Evolutionary conservation across 2,888 invertebrate genomes (phyloP).

Genomic region (Pomacea canaliculata): DNA sequence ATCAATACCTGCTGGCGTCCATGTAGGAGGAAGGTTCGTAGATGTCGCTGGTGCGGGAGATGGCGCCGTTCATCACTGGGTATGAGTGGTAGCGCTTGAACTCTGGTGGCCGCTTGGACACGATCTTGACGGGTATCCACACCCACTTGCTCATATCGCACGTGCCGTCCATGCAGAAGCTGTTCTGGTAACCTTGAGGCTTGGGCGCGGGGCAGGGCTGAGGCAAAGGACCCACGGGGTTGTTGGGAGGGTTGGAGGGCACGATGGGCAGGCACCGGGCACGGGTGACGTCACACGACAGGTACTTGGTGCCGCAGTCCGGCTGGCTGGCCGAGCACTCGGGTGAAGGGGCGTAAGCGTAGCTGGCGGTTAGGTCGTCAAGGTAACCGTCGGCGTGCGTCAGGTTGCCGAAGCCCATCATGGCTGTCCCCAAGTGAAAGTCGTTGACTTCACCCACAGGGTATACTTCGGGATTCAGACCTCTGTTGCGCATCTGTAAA

Average conservation of each 20-base stretch:
- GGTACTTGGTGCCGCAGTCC: constrained; percentile 47
- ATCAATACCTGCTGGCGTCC: constrained; percentile 33
- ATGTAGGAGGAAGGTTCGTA: constrained; percentile 45
- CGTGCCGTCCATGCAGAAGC: constrained; percentile 51
- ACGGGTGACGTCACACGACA: constrained; percentile 13
- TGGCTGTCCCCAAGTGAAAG: constrained; percentile 43
- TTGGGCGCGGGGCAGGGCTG: constrained; percentile 27
- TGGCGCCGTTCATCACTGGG: constrained; percentile 47
- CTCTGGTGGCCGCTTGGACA: constrained; percentile 53
- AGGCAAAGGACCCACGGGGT: constrained; percentile 6
- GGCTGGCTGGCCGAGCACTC: constrained; percentile 34
- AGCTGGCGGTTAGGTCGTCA: constrained; percentile 41
- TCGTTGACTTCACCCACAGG: constrained; percentile 13
- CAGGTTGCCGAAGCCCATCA: constrained; percentile 50
- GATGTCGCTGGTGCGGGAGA: constrained; percentile 45
- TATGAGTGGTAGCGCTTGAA: constrained; percentile 45
- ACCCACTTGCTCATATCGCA: constrained; percentile 58
- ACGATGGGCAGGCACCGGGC: constrained; percentile 26
- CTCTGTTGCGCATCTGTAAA: constrained; percentile 18
- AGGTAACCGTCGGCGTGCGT: constrained; percentile 47
- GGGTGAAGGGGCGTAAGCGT: constrained; percentile 42
- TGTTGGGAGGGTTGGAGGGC: background rate
- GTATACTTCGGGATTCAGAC: constrained; percentile 19
- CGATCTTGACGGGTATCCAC: constrained; percentile 55
- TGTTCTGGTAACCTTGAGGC: constrained; percentile 48